Percentiles rank a stretch among this genome's conserved stretches.
phyloP scores from a whole-genome alignment of 2,113 vertebrate genomes.

The Pantherophis guttatus region DNA sequence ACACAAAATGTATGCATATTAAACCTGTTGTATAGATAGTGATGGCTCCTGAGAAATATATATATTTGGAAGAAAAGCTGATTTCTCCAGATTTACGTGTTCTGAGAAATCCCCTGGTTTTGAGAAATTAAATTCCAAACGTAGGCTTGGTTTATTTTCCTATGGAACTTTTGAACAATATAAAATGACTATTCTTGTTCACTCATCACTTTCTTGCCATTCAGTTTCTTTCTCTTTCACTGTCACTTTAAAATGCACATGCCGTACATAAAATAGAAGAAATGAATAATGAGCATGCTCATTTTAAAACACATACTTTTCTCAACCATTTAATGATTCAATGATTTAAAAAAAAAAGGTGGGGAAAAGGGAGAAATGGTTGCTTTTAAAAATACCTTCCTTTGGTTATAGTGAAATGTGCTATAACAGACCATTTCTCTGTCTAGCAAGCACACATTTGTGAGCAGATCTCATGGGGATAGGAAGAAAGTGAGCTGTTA shows the following conservation, averaged over 20 bases:
- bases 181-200: slow-evolving; percentile 32
- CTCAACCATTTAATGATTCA: slow-evolving; percentile 20
- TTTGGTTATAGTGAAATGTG: slow-evolving; percentile 29
- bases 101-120: slow-evolving; percentile 10
- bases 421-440: not conserved
- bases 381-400: slow-evolving; percentile 8
- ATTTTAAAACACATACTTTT: slow-evolving; percentile 39
- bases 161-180: slow-evolving; percentile 19
- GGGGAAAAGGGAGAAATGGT: not conserved
- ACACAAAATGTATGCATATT: not conserved
- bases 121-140: slow-evolving; percentile 61
- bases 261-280: not conserved
- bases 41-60: slow-evolving; percentile 9
- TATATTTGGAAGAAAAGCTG: slow-evolving; percentile 5
- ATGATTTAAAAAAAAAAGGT: not conserved
- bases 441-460: not conserved
- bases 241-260: not conserved
- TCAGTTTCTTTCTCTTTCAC: slow-evolving; percentile 27
- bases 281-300: slow-evolving; percentile 33
- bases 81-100: slow-evolving; percentile 46
- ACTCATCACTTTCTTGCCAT: slow-evolving; percentile 37
- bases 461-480: not conserved
- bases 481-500: not conserved
- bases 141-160: slow-evolving; percentile 16
- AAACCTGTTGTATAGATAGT: slow-evolving; percentile 12